Evolutionary conservation across 2,888 invertebrate genomes (phyloP).

Genomic region (Hypomecis punctinalis): DNA sequence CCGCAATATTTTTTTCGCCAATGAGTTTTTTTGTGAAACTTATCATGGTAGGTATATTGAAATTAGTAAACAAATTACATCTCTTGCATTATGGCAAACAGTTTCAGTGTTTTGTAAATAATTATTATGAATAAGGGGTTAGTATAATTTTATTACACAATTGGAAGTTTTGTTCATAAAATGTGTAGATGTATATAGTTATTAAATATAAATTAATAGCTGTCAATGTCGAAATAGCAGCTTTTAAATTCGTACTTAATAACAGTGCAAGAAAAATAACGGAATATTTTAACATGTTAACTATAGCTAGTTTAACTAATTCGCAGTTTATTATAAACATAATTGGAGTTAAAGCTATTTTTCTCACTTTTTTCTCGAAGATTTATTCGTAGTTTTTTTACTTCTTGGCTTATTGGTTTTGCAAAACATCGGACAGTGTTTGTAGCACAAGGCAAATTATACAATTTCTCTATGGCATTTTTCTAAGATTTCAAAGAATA

Average conservation of each 20-base stretch:
- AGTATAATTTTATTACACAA: background rate
- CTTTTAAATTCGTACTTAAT: constrained; percentile 1
- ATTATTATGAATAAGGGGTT: background rate
- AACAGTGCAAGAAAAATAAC: constrained; percentile 6
- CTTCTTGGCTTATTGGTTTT: too few species aligned
- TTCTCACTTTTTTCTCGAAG: background rate
- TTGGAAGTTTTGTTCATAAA: constrained; percentile 3
- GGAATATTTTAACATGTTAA: background rate
- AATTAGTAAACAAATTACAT: too few species aligned
- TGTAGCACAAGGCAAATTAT: too few species aligned
- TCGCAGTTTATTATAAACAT: constrained; percentile 3
- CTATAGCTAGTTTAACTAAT: constrained; percentile 2
- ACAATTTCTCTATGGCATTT: too few species aligned
- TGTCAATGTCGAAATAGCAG: background rate
- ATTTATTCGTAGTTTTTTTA: too few species aligned
- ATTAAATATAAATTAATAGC: background rate
- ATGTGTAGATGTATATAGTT: background rate
- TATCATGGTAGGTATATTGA: too few species aligned
- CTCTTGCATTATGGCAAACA: background rate
- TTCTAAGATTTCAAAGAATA: too few species aligned
- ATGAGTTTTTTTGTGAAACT: background rate
- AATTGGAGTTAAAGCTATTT: background rate
- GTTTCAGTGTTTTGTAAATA: background rate
- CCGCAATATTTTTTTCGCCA: background rate
- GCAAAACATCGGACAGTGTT: too few species aligned